These are phyloP conservation scores for Troides oblongomaculatus DNA, from an alignment of 2,888 invertebrate genomes.

Conservation along the genomic window DNA sequence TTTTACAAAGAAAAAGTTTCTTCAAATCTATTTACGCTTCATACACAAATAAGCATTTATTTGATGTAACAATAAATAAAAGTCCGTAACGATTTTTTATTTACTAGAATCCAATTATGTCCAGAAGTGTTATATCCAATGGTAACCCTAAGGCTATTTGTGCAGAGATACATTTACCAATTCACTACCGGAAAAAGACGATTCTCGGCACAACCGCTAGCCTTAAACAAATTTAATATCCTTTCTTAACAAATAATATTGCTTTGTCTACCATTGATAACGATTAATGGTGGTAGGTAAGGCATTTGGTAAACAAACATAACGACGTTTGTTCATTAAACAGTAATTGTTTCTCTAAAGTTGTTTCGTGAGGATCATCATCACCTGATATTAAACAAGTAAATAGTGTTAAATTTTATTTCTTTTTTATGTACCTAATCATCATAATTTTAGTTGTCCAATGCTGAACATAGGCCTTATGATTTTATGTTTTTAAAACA, in stretches of 20 bases:
- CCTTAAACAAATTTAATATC: not conserved
- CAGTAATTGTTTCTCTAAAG: not conserved
- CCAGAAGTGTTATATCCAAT: constrained; percentile 1
- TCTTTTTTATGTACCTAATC: no score
- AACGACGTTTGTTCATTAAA: not conserved
- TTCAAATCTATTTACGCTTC: no score
- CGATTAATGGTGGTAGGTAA: no score
- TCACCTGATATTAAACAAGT: no score
- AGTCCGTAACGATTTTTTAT: not conserved
- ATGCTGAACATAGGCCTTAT: not conserved
- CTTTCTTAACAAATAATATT: not conserved
- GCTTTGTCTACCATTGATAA: not conserved
- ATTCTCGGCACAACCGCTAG: constrained; percentile 7
- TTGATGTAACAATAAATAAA: not conserved
- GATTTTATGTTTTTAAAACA: no score
- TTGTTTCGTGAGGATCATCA: no score
- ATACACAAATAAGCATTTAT: no score
- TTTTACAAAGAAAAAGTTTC: no score
- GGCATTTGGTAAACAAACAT: no score
- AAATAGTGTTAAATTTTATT: no score
- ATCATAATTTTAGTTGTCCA: not conserved
- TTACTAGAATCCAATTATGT: not conserved
- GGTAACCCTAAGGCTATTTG: constrained; percentile 27
- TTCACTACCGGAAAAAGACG: constrained; percentile 36
- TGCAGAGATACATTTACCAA: constrained; percentile 46